These are phyloP conservation scores for Zonotrichia leucophrys DNA, from an alignment of 2,113 vertebrate genomes.

Conservation along the genomic window DNA sequence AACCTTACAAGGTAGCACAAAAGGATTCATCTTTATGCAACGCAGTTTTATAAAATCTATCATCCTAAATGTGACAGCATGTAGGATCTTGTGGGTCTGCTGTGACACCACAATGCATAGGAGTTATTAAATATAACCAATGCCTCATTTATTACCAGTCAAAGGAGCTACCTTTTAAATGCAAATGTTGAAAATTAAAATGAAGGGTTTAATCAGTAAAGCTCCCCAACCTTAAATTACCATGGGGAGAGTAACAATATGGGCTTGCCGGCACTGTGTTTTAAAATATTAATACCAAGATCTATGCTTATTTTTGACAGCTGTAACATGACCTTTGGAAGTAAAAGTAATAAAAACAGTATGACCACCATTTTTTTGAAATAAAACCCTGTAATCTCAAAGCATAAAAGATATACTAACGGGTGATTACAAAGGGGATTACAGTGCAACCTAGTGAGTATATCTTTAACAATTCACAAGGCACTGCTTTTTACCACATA, in stretches of 20 bases:
- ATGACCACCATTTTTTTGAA: conserved; percentile 31
- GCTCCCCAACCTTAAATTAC: conserved; percentile 47
- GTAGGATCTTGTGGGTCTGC: conserved; percentile 66
- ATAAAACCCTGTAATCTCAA: conserved; percentile 61
- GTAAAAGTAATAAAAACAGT: conserved; percentile 39
- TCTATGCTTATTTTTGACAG: conserved; percentile 36
- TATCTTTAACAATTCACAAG: conserved; percentile 19
- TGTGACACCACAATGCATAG: conserved; percentile 68
- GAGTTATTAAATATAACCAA: conserved; percentile 73
- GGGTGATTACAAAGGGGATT: conserved; percentile 48
- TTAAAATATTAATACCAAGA: conserved; percentile 30
- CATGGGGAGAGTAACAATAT: conserved; percentile 36
- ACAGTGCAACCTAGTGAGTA: not conserved
- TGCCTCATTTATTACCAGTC: conserved; percentile 63
- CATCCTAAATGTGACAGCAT: conserved; percentile 70
- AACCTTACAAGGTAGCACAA: conserved; percentile 74
- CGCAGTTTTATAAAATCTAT: conserved; percentile 71
- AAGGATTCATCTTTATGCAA: conserved; percentile 75
- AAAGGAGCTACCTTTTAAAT: conserved; percentile 57
- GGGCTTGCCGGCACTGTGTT: not conserved
- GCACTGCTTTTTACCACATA: not conserved
- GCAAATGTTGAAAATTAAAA: conserved; percentile 65
- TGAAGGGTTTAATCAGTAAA: conserved; percentile 57
- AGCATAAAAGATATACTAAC: conserved; percentile 24
- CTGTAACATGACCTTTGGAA: conserved; percentile 24